Base-by-base conservation (phyloP, 2,113 vertebrate genomes). In the Oncorhynchus keta region DNA sequence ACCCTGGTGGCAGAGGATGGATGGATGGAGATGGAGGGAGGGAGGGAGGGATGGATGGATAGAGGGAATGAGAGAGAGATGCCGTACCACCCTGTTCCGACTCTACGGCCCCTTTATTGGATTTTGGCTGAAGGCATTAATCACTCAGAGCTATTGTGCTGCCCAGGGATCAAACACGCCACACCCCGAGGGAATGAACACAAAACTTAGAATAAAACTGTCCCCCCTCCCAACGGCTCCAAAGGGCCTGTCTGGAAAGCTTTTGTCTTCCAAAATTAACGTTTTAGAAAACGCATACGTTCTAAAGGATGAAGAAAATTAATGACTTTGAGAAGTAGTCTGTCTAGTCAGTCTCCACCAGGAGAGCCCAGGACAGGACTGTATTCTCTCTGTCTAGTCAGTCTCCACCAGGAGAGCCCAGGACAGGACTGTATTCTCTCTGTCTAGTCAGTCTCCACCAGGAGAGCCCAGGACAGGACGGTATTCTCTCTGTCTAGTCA, bases 171-270 rank as follows among this genome's bases (percentile, higher is more conserved):
- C 14, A 55, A 45, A 45, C 39, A 45, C 2, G 39, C 39, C 51
- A 55, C 51, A 18, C 16, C 16, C 51, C 0, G 39, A 45, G 39
- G 39, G 82, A 87, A 65, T 49, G 76, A 73, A 87, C 70, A 79
- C 64, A 78, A 68, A 89, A 85, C 79, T 91, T 92, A 87, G 0
- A 92, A 92, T 91, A 88, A 89, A 85, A 91, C 75, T 70, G 79
- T 72, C 77, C 77, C 73, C 48, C 73, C 79, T 59, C 68, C 73
- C 75, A 80, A 14, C 45, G 48, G 49, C 12, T 51, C 49, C 49
- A 51, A 51, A 4, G 49, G 14, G 49, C 14, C 49, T 16, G 49
- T 51, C 51, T 55, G 51, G 51, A 55, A 7, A 55, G 16, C 62
- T 71, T 85, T 80, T 78, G 82, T 75, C 66, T 45, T 45, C 39